Evolutionary conservation across 2,888 invertebrate species (phyloP), one percentile per base, ranked within the genome.

Genomic region (Quadroppia sp.): DNA sequence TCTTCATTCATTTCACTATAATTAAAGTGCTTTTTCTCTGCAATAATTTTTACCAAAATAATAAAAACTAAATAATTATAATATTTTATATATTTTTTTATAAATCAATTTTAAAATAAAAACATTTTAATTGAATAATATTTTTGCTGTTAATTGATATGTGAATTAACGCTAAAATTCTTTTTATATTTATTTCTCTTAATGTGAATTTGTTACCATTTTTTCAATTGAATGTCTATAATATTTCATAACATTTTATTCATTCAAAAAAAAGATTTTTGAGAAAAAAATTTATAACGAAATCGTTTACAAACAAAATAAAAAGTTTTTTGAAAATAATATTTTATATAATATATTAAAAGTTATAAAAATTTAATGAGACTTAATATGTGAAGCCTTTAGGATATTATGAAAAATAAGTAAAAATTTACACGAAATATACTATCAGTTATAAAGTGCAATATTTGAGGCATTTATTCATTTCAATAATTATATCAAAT

Each of bases 361-460:
- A 9, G 25, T 25, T 53, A 53, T 53, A 53, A 53, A 53, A 53
- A 53, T 53, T 53, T 53, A 53, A 53, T 53, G 53, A 53, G 53
- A 53, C 53, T 53, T 53, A 53, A 53, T 53, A 53, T 53, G 53
- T 53, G 11, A 25, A 7, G 25, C 7, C 53, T 53, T 53, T 11
- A 11, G 25, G 53, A 50, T 20, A 50, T 50, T 53, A 53, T 53
- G 53, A 17, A 17, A 45, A 36, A 9, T 7, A 9, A 36, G 36
- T 7, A 9, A 36, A 36, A 4, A 4, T 36, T 36, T 7, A 36
- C 50, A 50, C 20, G 50, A 50, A 50, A n/a, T 50, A 36, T 36
- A 36, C 36, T 7, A 9, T 17, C 20, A 20, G 50, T 20, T 7
- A 50, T 17, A 50, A n/a, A 50, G 50, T 50, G 50, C 50, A 17